Evolutionary conservation across 2,797 vertebrate species (phyloP), one percentile per base, ranked within the genome.

Genomic region (Falco novaeseelandiae): DNA sequence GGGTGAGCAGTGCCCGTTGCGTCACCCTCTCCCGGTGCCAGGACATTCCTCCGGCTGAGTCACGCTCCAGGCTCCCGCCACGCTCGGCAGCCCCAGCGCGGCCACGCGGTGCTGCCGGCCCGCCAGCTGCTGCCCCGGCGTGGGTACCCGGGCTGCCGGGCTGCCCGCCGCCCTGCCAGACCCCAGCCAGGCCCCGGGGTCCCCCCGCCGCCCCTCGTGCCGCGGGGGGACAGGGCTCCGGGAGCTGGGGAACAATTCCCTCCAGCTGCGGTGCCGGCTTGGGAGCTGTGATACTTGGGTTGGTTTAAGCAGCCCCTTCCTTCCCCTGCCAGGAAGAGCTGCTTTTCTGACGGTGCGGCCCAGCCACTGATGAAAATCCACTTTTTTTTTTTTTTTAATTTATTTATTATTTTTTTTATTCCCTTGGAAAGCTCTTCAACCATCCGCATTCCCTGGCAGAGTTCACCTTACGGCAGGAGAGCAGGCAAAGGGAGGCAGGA

Each of bases 241-340:
- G 7, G 40, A 4, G 36, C 32, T 2, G 51, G 20, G 17, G 23
- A 5, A 23, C 17, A 72, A 27, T 14, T 29, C 13, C 20, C 54
- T 20, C 8, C 1, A 55, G 80, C 71, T 18, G 76, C 34, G 16
- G 1, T 13, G 49, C 40, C 32, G 23, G 20, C 74, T 38, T 0
- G 8, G 6, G 59, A 0, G 51, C 81, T 20, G 25, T 0, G 19
- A 3, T 25, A 8, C 57, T 38, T 1, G 15, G 0, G 32, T 4
- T 1, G 57, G 26, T 13, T 6, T 27, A 2, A 44, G 74, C 65
- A 13, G 36, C 66, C 36, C 32, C 52, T 11, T 38, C 38, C 38
- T 70, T 11, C 40, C 29, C 42, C 49, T 55, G 66, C 67, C 49
- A 3, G 3, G 40, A 1, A 10, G 57, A 63, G 59, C 22, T 8